Evolutionary conservation across 2,888 invertebrate species (phyloP).

Genomic region (Caenorhabditis doughertyi): DNA sequence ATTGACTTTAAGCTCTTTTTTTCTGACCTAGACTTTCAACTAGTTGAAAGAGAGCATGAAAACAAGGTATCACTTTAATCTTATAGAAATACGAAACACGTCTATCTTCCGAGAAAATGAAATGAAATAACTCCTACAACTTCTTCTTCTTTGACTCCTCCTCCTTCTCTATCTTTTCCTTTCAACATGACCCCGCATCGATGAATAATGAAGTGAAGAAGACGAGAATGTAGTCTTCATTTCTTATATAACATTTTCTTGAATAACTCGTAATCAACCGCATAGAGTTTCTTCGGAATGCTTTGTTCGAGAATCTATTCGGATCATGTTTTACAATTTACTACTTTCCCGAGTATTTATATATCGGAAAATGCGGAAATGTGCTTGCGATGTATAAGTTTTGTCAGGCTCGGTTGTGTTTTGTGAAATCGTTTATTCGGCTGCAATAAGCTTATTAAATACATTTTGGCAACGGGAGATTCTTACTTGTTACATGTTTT

Average conservation of each 20-base stretch:
- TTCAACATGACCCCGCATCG: conserved; percentile 3
- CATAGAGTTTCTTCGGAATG: neutral
- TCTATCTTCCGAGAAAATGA: conserved; percentile 14
- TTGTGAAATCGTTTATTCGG: too few relatives aligned
- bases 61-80: conserved; percentile 7
- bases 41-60: neutral
- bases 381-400: too few relatives aligned
- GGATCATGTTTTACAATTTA: too few relatives aligned
- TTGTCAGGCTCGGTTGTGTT: too few relatives aligned
- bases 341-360: too few relatives aligned
- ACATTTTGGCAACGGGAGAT: too few relatives aligned
- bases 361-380: too few relatives aligned
- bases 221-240: conserved; percentile 9
- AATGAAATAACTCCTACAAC: conserved; percentile 20
- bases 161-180: neutral
- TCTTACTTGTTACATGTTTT: too few relatives aligned
- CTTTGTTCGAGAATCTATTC: neutral
- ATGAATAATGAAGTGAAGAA: conserved; percentile 26
- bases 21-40: too few relatives aligned
- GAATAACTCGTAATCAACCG: conserved; percentile 22
- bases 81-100: conserved; percentile 17
- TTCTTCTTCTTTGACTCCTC: conserved; percentile 1
- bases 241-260: neutral
- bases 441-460: too few relatives aligned
- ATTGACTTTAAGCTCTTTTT: too few relatives aligned